Evolutionary conservation across 2,113 vertebrate species (phyloP).

Genomic region (Mustelus asterias): DNA sequence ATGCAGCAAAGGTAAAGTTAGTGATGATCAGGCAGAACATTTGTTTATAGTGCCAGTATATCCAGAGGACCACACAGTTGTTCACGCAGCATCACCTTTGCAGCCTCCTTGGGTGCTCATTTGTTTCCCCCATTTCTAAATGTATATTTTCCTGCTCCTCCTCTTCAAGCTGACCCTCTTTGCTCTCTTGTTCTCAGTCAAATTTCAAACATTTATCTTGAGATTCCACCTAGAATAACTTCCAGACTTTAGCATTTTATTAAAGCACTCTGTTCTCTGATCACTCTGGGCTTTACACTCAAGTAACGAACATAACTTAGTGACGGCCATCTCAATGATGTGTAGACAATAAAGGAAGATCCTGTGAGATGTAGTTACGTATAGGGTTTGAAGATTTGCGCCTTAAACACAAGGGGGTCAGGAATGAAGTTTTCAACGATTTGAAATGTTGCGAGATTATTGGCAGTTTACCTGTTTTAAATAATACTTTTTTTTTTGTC

Average conservation of each 20-base stretch:
- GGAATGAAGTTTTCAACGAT: background rate
- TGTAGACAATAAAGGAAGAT: background rate
- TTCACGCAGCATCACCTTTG: background rate
- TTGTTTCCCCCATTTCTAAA: background rate
- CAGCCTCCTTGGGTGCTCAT: background rate
- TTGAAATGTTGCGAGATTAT: background rate
- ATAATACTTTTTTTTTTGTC: background rate
- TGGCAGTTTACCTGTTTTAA: background rate
- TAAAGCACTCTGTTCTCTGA: background rate
- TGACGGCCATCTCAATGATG: background rate
- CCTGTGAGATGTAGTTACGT: background rate
- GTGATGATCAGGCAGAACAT: background rate
- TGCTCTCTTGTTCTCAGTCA: background rate
- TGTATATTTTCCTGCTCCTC: background rate
- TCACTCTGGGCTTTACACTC: background rate
- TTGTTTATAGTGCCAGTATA: background rate
- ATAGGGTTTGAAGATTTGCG: background rate
- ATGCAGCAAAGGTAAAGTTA: background rate
- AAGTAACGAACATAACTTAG: background rate
- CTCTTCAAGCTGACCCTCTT: background rate
- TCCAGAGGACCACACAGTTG: background rate
- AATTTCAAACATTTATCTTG: background rate
- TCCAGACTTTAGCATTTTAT: background rate
- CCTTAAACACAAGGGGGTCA: background rate
- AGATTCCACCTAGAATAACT: background rate